Base-by-base conservation (phyloP, 2,113 vertebrate species). In the Tychaedon coryphoeus region DNA sequence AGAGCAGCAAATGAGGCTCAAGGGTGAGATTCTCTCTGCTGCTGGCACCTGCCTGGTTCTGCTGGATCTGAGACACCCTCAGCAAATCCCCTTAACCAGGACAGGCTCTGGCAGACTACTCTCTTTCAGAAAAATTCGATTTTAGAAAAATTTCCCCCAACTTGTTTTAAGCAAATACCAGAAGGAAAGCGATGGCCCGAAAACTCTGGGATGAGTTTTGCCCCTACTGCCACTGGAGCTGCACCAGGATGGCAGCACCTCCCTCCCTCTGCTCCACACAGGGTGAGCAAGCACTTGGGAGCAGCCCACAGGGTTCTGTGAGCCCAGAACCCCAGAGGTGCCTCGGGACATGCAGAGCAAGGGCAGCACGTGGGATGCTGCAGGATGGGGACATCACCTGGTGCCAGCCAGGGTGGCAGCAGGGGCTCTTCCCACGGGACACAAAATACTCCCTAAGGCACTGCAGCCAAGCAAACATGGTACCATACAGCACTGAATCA, bases 341-440 rank as follows among this genome's bases (percentile, higher is more conserved):
- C 48, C 64, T 6, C 0, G 3, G 38, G 65, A 81, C 10, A 8
- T 0, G 15, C 61, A 62, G 74, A 75, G 51, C 3, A 3, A 53
- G 42, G 3, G 2, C 51, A 66, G 69, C 2, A 0, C 1, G 0
- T 0, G 7, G 66, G 79, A 29, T 0, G 0, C 61, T 20, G 66
- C 8, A 12, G 58, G 66, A 31, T 0, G 4, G 33, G 14, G 16
- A 54, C 26, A 45, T 24, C 19, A 10, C 5, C 22, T 18, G 10
- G 0, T 0, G 9, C 40, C 4, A 4, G 62, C 28, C 31, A 5
- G 71, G 75, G 19, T 5, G 33, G 17, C 13, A 34, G 38, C 43
- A 13, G 20, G 12, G 8, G 48, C 65, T 81, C 45, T 3, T 3
- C 23, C 24, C 57, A 11, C 5, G 4, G 25, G 61, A 64, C 28